Conservation (phyloP, 1,140 invertebrate genomes). For the Heliconius himera region DNA sequence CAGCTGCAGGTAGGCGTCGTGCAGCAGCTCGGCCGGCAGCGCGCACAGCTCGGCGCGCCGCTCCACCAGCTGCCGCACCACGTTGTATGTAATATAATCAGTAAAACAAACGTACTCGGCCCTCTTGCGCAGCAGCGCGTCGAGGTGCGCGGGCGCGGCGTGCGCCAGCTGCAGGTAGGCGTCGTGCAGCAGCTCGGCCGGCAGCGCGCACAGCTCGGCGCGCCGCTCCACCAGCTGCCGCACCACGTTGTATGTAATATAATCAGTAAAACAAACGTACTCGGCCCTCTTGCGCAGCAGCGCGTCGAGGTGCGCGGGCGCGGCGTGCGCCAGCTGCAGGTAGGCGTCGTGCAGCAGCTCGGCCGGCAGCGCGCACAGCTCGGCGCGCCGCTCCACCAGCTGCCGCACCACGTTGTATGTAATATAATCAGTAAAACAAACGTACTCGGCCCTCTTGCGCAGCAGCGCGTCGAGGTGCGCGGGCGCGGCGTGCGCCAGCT, state of each 20-base stretch:
- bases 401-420: slow-evolving; percentile 91
- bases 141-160: slow-evolving; percentile 89
- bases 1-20: slow-evolving; percentile 92
- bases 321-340: slow-evolving; percentile 90
- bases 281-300: slow-evolving; percentile 82
- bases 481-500: slow-evolving; percentile 92
- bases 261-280: slow-evolving; percentile 41
- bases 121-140: slow-evolving; percentile 83
- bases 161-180: slow-evolving; percentile 93
- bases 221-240: slow-evolving; percentile 91
- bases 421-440: too few species aligned
- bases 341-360: slow-evolving; percentile 93
- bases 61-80: slow-evolving; percentile 91
- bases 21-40: slow-evolving; percentile 89
- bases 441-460: slow-evolving; percentile 74
- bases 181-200: slow-evolving; percentile 91
- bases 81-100: too few species aligned
- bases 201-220: slow-evolving; percentile 88
- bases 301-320: slow-evolving; percentile 89
- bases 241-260: slow-evolving; percentile 93
- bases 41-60: slow-evolving; percentile 89
- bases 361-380: slow-evolving; percentile 89
- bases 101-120: slow-evolving; percentile 61
- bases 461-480: slow-evolving; percentile 88
- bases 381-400: slow-evolving; percentile 90